A percentile compares a stretch with the other conserved stretches of the same genome.
Evolutionary conservation across 2,797 vertebrate species (phyloP).

Genomic region (Nannoperca australis): DNA sequence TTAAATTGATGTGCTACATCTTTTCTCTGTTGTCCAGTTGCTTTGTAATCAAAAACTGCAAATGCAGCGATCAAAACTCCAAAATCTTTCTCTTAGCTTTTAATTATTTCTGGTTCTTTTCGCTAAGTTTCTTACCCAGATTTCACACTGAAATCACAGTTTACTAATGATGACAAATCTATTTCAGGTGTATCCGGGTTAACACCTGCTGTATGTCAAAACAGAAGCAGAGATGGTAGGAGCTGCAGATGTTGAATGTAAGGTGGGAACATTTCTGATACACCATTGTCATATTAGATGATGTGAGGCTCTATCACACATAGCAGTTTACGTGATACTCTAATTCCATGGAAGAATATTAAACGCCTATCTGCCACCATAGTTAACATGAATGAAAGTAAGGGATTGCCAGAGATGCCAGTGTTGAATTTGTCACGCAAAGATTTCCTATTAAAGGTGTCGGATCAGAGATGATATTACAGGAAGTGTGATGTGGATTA

Average conservation of each 20-base stretch:
- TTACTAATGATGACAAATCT: background rate
- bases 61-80: background rate
- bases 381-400: background rate
- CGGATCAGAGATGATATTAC: slow-evolving; percentile 17
- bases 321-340: background rate
- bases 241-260: background rate
- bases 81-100: background rate
- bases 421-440: background rate
- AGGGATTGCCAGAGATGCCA: background rate
- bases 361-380: background rate
- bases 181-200: background rate
- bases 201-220: background rate
- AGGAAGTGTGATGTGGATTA: background rate
- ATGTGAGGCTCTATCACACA: background rate
- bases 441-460: background rate
- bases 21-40: background rate
- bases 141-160: background rate
- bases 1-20: background rate
- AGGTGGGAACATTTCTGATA: background rate
- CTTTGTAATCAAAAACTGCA: background rate
- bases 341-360: background rate
- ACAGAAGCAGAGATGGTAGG: background rate
- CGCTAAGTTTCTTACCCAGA: background rate
- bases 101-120: background rate
- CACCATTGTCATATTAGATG: background rate